Evolutionary conservation across 2,113 vertebrate species (phyloP).

Genomic region (Phocoena phocoena): DNA sequence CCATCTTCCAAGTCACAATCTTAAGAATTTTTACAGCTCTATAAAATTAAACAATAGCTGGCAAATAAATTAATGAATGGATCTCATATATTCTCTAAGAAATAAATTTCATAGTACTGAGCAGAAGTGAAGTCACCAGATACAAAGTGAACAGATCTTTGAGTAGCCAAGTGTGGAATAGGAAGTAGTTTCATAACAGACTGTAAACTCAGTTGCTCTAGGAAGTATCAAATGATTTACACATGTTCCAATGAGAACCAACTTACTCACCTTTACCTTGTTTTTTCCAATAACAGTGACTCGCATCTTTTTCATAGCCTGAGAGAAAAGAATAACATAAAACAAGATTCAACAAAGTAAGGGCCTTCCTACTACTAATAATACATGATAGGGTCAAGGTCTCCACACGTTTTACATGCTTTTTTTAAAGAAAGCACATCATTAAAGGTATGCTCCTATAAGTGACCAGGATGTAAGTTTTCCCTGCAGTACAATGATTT

Average conservation of each 20-base stretch:
- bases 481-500: neutral
- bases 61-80: neutral
- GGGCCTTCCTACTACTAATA: neutral
- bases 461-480: neutral
- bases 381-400: neutral
- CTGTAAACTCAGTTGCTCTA: neutral
- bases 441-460: neutral
- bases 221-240: neutral
- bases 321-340: slow-evolving; percentile 4
- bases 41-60: neutral
- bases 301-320: neutral
- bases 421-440: neutral
- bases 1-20: neutral
- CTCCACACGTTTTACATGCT: neutral
- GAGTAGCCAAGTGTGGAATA: neutral
- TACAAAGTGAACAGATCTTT: neutral
- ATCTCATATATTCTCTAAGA: neutral
- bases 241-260: neutral
- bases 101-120: neutral
- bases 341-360: neutral
- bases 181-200: neutral
- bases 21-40: neutral
- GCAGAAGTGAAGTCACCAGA: neutral
- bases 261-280: neutral
- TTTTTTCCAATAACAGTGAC: neutral